These are phyloP conservation scores for Varroa destructor DNA, from an alignment of 1,140 invertebrate genomes.

Conservation along the genomic window DNA sequence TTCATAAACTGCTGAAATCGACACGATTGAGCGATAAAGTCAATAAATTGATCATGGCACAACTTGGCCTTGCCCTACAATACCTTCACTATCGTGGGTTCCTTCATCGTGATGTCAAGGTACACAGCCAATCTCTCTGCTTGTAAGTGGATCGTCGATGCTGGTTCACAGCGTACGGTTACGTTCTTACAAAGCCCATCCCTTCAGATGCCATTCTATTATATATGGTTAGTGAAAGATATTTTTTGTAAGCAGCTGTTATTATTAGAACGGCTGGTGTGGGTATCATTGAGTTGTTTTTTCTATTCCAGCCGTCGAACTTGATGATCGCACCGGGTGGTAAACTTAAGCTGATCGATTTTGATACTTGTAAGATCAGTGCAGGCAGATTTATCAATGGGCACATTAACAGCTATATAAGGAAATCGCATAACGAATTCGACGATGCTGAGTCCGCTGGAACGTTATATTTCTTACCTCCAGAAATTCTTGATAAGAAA, in stretches of 20 bases:
- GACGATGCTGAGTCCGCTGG: slow-evolving; percentile 17
- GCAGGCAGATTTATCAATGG: slow-evolving; percentile 9
- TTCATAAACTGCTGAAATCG: background rate
- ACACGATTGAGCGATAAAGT: background rate
- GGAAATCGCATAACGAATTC: background rate
- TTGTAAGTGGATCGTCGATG: no score
- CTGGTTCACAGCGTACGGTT: no score
- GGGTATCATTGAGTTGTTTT: no score
- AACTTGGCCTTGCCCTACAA: slow-evolving; percentile 11
- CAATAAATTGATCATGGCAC: slow-evolving; percentile 9
- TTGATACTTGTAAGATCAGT: slow-evolving; percentile 14
- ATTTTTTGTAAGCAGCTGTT: no score
- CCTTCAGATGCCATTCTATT: no score
- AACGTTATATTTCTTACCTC: slow-evolving; percentile 15
- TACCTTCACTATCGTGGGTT: slow-evolving; percentile 25
- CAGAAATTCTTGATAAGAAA: background rate
- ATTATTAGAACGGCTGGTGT: no score
- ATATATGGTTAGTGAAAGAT: no score
- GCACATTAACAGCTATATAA: slow-evolving; percentile 13
- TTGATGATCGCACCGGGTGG: background rate
- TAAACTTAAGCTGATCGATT: slow-evolving; percentile 9
- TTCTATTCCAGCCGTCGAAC: slow-evolving; percentile 16
- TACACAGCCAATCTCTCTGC: background rate
- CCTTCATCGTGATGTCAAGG: slow-evolving; percentile 13
- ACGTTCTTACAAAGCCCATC: no score